Evolutionary conservation across 2,888 invertebrate species (phyloP).

Genomic region (Scaeva pyrastri): DNA sequence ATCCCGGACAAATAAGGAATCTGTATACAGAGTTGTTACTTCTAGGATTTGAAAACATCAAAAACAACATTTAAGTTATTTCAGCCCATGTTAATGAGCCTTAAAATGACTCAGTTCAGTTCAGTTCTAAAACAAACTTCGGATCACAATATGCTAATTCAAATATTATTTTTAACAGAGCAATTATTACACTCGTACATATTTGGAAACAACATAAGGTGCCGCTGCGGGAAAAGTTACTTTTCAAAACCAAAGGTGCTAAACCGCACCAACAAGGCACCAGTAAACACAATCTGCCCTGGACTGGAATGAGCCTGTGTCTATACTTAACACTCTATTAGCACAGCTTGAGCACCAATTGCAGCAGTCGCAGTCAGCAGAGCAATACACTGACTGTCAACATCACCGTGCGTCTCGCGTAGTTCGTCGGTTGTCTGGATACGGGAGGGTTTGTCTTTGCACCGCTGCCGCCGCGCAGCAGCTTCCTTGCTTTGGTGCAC

Average conservation of each 20-base stretch:
- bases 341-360: conserved; percentile 68
- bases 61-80: too few species aligned
- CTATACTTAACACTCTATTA: conserved; percentile 70
- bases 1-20: too few species aligned
- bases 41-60: too few species aligned
- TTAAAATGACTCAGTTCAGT: conserved; percentile 1
- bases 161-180: background rate
- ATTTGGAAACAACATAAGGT: background rate
- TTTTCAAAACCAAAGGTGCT: conserved; percentile 23
- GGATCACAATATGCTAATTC: background rate
- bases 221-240: conserved; percentile 4
- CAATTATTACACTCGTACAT: background rate
- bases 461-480: too few species aligned
- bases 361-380: conserved; percentile 50
- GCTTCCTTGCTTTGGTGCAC: conserved; percentile 46
- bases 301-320: conserved; percentile 61
- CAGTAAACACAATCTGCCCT: conserved; percentile 52
- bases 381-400: conserved; percentile 60
- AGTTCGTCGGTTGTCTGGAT: background rate
- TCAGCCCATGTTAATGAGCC: too few species aligned
- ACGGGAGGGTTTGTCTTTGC: conserved; percentile 55
- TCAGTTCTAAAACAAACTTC: background rate
- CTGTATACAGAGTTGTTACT: too few species aligned
- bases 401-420: conserved; percentile 29
- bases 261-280: conserved; percentile 26